Conservation (phyloP, 1,140 invertebrate species). For the Choristoneura fumiferana region DNA sequence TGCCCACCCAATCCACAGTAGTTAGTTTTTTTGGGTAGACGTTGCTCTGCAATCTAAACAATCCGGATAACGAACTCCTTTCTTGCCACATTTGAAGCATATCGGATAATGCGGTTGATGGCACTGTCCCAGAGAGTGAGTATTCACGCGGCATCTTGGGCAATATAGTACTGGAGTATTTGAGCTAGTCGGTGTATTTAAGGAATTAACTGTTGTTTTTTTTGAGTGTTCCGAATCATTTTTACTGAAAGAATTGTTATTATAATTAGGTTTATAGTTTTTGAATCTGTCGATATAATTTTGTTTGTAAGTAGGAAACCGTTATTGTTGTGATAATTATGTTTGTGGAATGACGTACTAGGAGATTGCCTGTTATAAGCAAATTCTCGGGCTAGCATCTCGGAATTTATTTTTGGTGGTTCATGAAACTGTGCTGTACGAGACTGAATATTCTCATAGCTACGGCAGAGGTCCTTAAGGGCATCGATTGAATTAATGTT, state of each 20-base stretch:
- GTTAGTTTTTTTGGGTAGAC: not conserved
- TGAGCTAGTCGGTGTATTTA: no score
- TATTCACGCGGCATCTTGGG: not conserved
- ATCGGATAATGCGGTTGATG: not conserved
- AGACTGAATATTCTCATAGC: slow-evolving; percentile 3
- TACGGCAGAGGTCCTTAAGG: not conserved
- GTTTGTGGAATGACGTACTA: not conserved
- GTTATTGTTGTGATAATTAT: not conserved
- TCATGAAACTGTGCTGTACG: not conserved
- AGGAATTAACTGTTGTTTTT: no score
- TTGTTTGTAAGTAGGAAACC: not conserved
- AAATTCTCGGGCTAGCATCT: not conserved
- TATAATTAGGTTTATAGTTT: not conserved
- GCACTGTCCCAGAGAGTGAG: not conserved
- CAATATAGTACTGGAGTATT: not conserved
- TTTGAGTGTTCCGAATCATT: no score
- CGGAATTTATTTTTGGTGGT: not conserved
- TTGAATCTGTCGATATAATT: not conserved
- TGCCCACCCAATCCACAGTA: not conserved
- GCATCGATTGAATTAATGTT: not conserved
- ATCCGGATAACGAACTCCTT: not conserved
- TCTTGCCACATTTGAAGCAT: not conserved
- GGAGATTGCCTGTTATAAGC: not conserved
- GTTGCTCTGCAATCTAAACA: not conserved
- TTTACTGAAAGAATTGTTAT: no score